Base-by-base conservation (phyloP, 2,797 vertebrate species). In the Merluccius polli region DNA sequence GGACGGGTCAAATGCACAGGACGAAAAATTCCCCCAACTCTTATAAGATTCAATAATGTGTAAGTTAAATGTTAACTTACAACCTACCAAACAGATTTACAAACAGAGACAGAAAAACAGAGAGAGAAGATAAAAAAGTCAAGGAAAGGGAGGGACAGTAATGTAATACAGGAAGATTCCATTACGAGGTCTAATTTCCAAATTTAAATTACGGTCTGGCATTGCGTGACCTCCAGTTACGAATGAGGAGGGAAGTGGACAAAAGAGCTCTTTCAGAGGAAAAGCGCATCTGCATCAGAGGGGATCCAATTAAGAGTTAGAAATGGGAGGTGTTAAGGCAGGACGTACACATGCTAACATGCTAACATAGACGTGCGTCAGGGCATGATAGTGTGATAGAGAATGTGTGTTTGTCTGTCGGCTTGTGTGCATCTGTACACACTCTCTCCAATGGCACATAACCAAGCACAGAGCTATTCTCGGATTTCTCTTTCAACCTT, bases 231-330 rank as follows among this genome's bases (percentile, higher is more conserved):
- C 77, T 77, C 73, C 44, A 69, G 52, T 59, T 11, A 24, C 21
- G 71, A 85, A 85, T 41, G 80, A 74, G 79, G 78, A 81, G 67
- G 70, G 83, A 35, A 41, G 67, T 71, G 0, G 36, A 91, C 87
- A 92, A 89, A 90, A 79, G 77, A 65, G 21, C n/a, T 74, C 81
- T 89, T 90, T 91, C 78, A 90, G 75, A 71, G 69, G 75, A 87
- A 86, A 87, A 87, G 87, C 84, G 77, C 85, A 90, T 91, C 85
- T 86, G 35, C 59, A 79, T 81, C 77, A 74, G 63, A 73, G 70
- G 52, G 21, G n/a, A n/a, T 59, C 75, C 70, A 79, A 87, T 89
- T 84, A 83, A 80, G 81, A 84, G 83, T 86, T 79, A 67, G 41
- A 83, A 83, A 84, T 72, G 24, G 15, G 73, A 82, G 21, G 38